Conservation (phyloP, 2,888 invertebrate species). For the Epistrophe grossulariae region DNA sequence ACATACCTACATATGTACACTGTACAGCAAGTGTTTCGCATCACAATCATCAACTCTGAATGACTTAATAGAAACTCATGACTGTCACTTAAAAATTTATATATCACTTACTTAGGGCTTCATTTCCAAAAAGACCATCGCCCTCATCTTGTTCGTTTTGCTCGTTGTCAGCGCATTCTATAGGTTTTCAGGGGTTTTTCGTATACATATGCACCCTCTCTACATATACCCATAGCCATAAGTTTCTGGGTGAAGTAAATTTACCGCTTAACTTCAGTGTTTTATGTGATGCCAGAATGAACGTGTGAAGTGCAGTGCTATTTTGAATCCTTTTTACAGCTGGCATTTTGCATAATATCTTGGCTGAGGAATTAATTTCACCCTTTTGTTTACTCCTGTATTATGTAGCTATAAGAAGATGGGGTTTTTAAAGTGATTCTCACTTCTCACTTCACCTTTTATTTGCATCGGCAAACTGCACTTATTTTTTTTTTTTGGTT, state of each 20-base stretch:
- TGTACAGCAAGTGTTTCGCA: conserved; percentile 57
- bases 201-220: neutral
- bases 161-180: conserved; percentile 21
- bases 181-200: conserved; percentile 18
- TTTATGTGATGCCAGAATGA: conserved; percentile 38
- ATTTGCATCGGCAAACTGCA: conserved; percentile 33
- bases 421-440: conserved; percentile 32
- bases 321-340: conserved; percentile 51
- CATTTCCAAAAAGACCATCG: conserved; percentile 40
- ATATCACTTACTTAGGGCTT: conserved; percentile 68
- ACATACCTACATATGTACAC: neutral
- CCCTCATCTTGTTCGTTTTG: neutral
- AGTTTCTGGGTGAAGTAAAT: conserved; percentile 37
- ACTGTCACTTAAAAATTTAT: conserved; percentile 75
- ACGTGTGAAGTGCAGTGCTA: conserved; percentile 62
- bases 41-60: conserved; percentile 70
- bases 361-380: conserved; percentile 58
- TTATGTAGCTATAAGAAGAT: conserved; percentile 30
- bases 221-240: neutral
- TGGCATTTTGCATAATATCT: conserved; percentile 59
- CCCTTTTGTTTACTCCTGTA: neutral
- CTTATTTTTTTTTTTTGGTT: conserved; percentile 7
- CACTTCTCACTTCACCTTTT: conserved; percentile 17
- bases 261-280: conserved; percentile 56
- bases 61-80: conserved; percentile 76